Evolutionary conservation across 1,140 invertebrate genomes (phyloP).

Genomic region (Heliconius himera): DNA sequence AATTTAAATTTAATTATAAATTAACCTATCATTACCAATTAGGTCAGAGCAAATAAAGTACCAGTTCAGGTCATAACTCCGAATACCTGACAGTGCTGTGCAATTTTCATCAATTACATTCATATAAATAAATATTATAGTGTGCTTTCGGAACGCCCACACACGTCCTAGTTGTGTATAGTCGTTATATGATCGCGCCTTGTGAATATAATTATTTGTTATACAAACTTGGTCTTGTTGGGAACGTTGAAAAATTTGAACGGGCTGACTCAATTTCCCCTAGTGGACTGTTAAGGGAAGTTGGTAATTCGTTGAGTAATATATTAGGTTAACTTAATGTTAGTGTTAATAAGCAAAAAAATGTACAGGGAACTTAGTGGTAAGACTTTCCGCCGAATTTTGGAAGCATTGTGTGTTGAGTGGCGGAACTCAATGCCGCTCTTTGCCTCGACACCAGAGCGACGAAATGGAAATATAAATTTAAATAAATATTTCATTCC

Average conservation of each 20-base stretch:
- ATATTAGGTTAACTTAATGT: too few species aligned
- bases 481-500: too few species aligned
- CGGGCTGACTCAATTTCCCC: too few species aligned
- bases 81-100: background rate
- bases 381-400: too few species aligned
- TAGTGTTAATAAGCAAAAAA: too few species aligned
- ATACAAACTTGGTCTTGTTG: background rate
- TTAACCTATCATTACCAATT: background rate
- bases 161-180: slow-evolving; percentile 32
- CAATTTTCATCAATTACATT: slow-evolving; percentile 33
- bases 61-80: background rate
- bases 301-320: too few species aligned
- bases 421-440: too few species aligned
- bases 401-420: too few species aligned
- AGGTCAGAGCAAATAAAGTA: background rate
- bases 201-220: slow-evolving; percentile 32
- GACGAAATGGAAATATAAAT: too few species aligned
- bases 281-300: too few species aligned
- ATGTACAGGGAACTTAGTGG: too few species aligned
- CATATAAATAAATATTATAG: slow-evolving; percentile 18
- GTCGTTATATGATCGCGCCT: slow-evolving; percentile 21
- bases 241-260: background rate
- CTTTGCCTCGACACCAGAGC: too few species aligned
- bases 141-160: slow-evolving; percentile 29
- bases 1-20: background rate